Evolutionary conservation across 2,113 vertebrate species (phyloP).

Genomic region (Microcebus lehilahytsara): DNA sequence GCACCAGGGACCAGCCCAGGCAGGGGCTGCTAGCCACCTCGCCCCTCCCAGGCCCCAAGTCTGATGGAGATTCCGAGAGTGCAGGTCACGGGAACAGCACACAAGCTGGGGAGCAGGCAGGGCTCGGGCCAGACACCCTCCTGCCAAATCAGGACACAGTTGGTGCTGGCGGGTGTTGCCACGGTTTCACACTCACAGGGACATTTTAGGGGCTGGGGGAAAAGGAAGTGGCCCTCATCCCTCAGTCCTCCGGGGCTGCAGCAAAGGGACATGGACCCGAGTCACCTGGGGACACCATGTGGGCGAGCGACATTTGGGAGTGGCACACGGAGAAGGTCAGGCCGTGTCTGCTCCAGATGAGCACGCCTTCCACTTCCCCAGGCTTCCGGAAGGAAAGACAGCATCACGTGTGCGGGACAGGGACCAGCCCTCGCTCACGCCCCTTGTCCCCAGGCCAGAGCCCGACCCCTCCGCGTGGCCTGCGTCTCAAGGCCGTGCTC

Average conservation of each 20-base stretch:
- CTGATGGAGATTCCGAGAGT: not conserved
- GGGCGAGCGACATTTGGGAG: rapidly evolving
- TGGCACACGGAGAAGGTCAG: rapidly evolving
- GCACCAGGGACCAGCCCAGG: not conserved
- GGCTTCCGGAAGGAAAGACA: not conserved
- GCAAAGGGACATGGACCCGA: not conserved
- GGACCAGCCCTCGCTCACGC: not conserved
- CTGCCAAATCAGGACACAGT: not conserved
- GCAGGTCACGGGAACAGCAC: not conserved
- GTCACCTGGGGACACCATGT: rapidly evolving
- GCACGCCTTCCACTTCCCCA: not conserved
- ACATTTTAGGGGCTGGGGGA: rapidly evolving
- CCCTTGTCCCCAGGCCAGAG: not conserved
- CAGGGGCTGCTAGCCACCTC: not conserved
- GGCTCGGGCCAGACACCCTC: not conserved
- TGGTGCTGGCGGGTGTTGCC: not conserved
- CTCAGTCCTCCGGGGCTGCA: not conserved
- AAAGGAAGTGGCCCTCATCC: not conserved
- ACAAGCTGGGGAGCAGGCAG: not conserved
- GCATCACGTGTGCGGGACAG: not conserved
- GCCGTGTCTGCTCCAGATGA: too few relatives aligned
- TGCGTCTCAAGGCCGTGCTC: rapidly evolving
- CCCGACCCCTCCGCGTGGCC: not conserved
- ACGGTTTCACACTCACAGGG: rapidly evolving
- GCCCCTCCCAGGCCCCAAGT: not conserved